Base-by-base conservation (phyloP, 53 echinoderm and acorn worm species). In the Echinarachnius parma region DNA sequence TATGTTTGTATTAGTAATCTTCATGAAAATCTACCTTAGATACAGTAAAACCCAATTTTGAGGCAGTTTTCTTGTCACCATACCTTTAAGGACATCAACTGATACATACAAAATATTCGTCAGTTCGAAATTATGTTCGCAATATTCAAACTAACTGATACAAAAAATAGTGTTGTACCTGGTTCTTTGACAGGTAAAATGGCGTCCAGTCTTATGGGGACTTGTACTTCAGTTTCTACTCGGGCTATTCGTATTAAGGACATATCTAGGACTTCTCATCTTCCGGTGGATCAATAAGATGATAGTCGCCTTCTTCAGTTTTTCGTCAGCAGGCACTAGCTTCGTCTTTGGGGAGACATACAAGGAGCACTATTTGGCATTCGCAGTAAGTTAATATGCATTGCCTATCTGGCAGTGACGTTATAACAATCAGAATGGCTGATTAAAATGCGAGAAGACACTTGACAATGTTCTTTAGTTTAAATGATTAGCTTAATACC, bases 131-230 rank as follows among this genome's bases (percentile, higher is more conserved):
- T n/a, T n/a, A n/a, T n/a, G n/a, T n/a, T n/a, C n/a, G n/a, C n/a
- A n/a, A n/a, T n/a, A n/a, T n/a, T n/a, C n/a, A n/a, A n/a, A n/a
- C n/a, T n/a, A n/a, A n/a, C n/a, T n/a, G n/a, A n/a, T n/a, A n/a
- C n/a, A n/a, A n/a, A n/a, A n/a, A n/a, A n/a, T n/a, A n/a, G n/a
- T n/a, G n/a, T n/a, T n/a, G n/a, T n/a, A n/a, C n/a, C n/a, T n/a
- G n/a, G n/a, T n/a, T n/a, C n/a, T n/a, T n/a, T n/a, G n/a, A 20
- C 23, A 90, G 91, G 81, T 90, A 24, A 76, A 79, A 61, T 90
- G 91, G 91, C 75, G 91, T 15, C 91, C 91, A 27, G 91, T 90
- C 4, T 18, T 90, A 1, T 90, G 91, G 91, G 91, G 91, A 16
- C 39, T 90, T 19, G 83, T 49, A 0, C 72, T 90, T 0, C 91